Base-by-base conservation (phyloP, 2,888 invertebrate genomes). In the Paralinhomoeus sp. region DNA sequence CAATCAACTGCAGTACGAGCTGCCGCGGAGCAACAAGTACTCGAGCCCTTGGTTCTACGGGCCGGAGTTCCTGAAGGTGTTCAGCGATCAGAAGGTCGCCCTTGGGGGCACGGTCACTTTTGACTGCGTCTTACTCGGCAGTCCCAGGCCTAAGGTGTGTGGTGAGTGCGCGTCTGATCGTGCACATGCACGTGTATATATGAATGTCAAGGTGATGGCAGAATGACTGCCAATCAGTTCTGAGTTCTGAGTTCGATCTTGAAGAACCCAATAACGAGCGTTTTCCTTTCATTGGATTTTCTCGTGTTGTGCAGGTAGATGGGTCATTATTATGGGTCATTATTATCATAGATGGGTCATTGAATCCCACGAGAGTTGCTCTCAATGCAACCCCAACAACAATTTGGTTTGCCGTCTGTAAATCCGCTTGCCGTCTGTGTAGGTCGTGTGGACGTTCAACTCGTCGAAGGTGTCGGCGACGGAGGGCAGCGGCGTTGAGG, bases 371-470 rank as follows among this genome's bases (percentile, higher is more conserved):
- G 50, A 22, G 41, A 57, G 57, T 57, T 59, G 20, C 54, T n/a
- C n/a, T n/a, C n/a, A n/a, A n/a, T n/a, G n/a, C n/a, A n/a, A n/a
- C 53, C 47, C n/a, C n/a, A n/a, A n/a, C n/a, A n/a, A n/a, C n/a
- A n/a, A n/a, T n/a, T n/a, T n/a, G n/a, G n/a, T n/a, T n/a, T n/a
- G n/a, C n/a, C n/a, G n/a, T n/a, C n/a, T n/a, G n/a, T n/a, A n/a
- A n/a, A n/a, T n/a, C n/a, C n/a, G n/a, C n/a, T n/a, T n/a, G n/a
- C n/a, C n/a, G n/a, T n/a, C n/a, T n/a, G n/a, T n/a, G n/a, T n/a
- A n/a, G n/a, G n/a, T n/a, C n/a, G n/a, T n/a, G n/a, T 60, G 59
- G 59, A 50, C 60, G 34, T 59, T 59, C 53, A 59, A 59, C 48
- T 57, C 57, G 41, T 54, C 57, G 36, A 57, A 57, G 48, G 40